Evolutionary conservation across 1,140 invertebrate species (phyloP).

Genomic region (Oncopodura yosiiana): DNA sequence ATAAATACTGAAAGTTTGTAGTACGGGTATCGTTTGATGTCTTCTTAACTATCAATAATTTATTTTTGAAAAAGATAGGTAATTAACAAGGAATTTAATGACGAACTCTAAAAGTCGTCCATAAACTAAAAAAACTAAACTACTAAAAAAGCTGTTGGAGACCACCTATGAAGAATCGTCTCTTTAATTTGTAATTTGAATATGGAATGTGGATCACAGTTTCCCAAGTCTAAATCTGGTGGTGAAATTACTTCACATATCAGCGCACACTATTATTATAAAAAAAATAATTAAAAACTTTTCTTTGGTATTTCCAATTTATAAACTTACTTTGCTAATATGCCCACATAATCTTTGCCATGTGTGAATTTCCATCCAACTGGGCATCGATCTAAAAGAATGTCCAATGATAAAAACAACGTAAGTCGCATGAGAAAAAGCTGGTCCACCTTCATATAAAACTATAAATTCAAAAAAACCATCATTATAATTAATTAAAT

Average conservation of each 20-base stretch:
- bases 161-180: constrained; percentile 21
- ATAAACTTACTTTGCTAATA: constrained; percentile 24
- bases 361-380: constrained; percentile 25
- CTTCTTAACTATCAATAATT: no score
- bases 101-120: no score
- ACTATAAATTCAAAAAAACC: constrained; percentile 19
- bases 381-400: constrained; percentile 17
- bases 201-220: constrained; percentile 23
- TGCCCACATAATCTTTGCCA: constrained; percentile 23
- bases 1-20: no score
- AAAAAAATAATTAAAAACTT: constrained; percentile 8
- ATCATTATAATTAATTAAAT: neutral
- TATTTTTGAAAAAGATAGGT: no score
- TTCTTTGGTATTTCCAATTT: constrained; percentile 2
- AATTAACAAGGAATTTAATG: no score
- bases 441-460: constrained; percentile 27
- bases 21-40: no score
- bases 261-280: constrained; percentile 14
- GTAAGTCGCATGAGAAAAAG: constrained; percentile 27
- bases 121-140: no score
- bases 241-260: constrained; percentile 28
- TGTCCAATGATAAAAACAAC: constrained; percentile 25
- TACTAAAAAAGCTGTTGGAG: constrained; percentile 10
- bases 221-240: constrained; percentile 9
- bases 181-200: constrained; percentile 26